These are phyloP conservation scores for Agrenia bidenticulata DNA, from an alignment of 2,888 invertebrate species.

Conservation along the genomic window DNA sequence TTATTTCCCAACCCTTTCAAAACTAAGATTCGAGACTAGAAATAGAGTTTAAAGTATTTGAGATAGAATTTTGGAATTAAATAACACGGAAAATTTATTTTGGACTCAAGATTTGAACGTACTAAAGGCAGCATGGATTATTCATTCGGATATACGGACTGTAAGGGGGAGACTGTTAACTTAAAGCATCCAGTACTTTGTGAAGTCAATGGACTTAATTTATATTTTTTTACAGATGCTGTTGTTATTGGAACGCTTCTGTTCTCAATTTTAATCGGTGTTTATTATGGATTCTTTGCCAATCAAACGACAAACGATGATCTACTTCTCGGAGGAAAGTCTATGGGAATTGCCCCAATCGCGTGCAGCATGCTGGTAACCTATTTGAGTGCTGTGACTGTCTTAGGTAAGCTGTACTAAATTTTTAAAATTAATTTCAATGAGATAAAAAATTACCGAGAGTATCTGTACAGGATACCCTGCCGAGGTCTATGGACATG, in stretches of 20 bases:
- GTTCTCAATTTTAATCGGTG: conserved; percentile 47
- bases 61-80: too few relatives aligned
- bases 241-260: conserved; percentile 47
- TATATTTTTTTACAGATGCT: conserved; percentile 31
- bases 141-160: conserved; percentile 47
- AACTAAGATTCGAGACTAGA: too few relatives aligned
- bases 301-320: conserved; percentile 50
- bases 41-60: too few relatives aligned
- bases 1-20: too few relatives aligned
- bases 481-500: conserved; percentile 48
- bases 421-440: too few relatives aligned
- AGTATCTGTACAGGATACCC: conserved; percentile 51
- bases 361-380: conserved; percentile 51
- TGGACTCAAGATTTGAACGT: too few relatives aligned
- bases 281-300: conserved; percentile 46
- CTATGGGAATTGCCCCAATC: conserved; percentile 49
- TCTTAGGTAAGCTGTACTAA: conserved; percentile 45
- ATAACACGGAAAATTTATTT: too few relatives aligned
- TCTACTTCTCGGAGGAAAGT: conserved; percentile 48
- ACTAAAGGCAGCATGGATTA: too few relatives aligned
- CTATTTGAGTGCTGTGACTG: conserved; percentile 50
- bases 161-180: too few relatives aligned
- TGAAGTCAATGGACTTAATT: too few relatives aligned
- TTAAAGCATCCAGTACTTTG: too few relatives aligned
- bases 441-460: too few relatives aligned